Conservation (phyloP, 2,113 vertebrate genomes). For the Tretioscincus oriximinensis region DNA sequence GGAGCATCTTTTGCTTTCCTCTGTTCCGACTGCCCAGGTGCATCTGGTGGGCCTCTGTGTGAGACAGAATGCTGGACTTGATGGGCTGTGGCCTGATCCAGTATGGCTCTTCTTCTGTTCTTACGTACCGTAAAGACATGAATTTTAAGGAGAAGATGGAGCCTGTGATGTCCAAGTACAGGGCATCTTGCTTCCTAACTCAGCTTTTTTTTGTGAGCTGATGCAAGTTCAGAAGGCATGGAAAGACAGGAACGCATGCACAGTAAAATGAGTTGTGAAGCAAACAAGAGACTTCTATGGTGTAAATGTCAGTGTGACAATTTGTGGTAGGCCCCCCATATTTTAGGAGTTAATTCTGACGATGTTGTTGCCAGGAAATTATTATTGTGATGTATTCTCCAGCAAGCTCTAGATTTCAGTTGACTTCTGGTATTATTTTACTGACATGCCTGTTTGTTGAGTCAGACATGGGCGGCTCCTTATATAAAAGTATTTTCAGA, state of each 20-base stretch:
- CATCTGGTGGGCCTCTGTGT: too few relatives aligned
- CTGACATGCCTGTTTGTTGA: constrained; percentile 41
- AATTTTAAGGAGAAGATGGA: constrained; percentile 15
- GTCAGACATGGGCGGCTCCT: constrained; percentile 1
- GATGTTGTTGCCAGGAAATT: constrained; percentile 49
- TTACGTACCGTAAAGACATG: background rate
- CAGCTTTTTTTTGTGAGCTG: constrained; percentile 30
- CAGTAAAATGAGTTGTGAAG: constrained; percentile 42
- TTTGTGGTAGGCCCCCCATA: background rate
- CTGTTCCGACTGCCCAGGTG: too few relatives aligned
- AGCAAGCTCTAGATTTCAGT: constrained; percentile 45
- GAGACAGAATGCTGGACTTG: too few relatives aligned
- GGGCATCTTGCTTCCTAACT: constrained; percentile 29
- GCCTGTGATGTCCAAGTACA: background rate
- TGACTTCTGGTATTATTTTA: constrained; percentile 44
- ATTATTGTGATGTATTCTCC: constrained; percentile 47
- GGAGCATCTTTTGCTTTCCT: too few relatives aligned
- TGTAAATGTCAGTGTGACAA: constrained; percentile 42
- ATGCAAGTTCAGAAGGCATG: constrained; percentile 41
- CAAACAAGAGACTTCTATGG: constrained; percentile 52
- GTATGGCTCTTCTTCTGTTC: too few relatives aligned
- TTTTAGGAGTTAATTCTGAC: constrained; percentile 48
- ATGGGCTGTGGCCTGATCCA: too few relatives aligned
- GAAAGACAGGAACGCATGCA: constrained; percentile 33
- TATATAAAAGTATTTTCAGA: background rate